phyloP scores from a whole-genome alignment of 2,797 vertebrate genomes.

The Lagothrix lagotricha region DNA sequence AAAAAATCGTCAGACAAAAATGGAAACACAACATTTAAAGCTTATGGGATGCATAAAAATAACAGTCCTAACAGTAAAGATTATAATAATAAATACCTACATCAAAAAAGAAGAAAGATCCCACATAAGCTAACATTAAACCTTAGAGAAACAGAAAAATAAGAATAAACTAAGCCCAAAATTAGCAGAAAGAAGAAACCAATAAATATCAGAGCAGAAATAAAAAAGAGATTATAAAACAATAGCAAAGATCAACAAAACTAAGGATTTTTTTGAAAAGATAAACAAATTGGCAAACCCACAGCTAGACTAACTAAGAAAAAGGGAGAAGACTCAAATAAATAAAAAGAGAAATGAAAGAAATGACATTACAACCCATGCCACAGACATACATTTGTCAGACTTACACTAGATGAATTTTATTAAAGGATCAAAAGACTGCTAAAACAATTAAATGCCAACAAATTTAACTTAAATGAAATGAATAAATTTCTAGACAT shows the following conservation, averaged over 20 bases:
- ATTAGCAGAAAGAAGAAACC: background rate
- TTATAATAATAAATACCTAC: background rate
- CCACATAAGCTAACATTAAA: background rate
- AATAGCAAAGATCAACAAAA: background rate
- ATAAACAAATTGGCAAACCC: background rate
- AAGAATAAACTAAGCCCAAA: background rate
- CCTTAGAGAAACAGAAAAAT: background rate
- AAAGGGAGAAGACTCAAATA: background rate
- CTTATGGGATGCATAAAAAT: background rate
- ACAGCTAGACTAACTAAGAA: background rate
- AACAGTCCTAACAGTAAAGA: background rate
- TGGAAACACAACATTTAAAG: background rate
- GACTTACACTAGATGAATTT: background rate
- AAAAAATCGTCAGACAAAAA: background rate
- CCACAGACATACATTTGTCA: background rate
- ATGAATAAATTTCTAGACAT: background rate
- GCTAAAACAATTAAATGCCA: background rate
- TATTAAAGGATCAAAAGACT: background rate
- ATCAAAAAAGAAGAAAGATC: background rate
- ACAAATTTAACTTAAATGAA: background rate
- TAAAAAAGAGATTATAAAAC: background rate
- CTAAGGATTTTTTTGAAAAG: background rate
- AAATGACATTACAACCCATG: background rate
- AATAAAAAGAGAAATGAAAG: background rate
- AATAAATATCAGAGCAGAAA: background rate